Evolutionary conservation across 1,140 invertebrate genomes (phyloP), one percentile per base, ranked within the genome.

Genomic region (Sesamia nonagrioides): DNA sequence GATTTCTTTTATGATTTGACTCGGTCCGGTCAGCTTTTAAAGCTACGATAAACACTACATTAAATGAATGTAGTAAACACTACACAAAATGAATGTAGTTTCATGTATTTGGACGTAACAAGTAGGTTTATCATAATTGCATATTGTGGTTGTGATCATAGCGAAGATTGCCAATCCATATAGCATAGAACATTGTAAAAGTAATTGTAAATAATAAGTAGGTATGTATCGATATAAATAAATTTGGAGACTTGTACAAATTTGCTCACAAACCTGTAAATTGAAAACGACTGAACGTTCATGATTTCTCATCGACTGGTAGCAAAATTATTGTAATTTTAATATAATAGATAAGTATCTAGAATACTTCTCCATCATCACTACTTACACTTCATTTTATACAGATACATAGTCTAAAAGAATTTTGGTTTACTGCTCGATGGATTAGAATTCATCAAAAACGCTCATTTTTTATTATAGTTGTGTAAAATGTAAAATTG

Each of bases 161-260:
- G 84, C 84, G 78, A 86, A 91, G 90, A 91, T 92, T 92, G 88
- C 91, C 88, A 93, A 94, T 91, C 92, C 91, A 87, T 91, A 82
- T 88, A 90, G 89, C 63, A 82, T 89, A 90, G 81, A 80, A 84
- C 84, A 88, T 87, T 68, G 40, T 87, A 86, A 85, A 84, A 84
- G 81, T 82, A 82, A 87, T 74, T 90, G 89, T 92, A 92, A 86
- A 92, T 90, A 89, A 83, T 88, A 88, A 86, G 83, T 91, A 91
- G 85, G 63, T 89, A 87, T 88, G 76, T 89, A 89, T 88, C 82
- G 84, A 84, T 89, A 89, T 86, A 86, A 92, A 90, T 89, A 89
- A 85, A 92, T 94, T 94, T 93, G 91, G 91, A 94, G 88, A 93
- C 88, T 92, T 94, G 92, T 94, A 94, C 93, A 94, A 94, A 93